A percentile compares a stretch with the other conserved stretches of the same genome.
Evolutionary conservation across 2,113 vertebrate species (phyloP).

Genomic region (Willisornis vidua): DNA sequence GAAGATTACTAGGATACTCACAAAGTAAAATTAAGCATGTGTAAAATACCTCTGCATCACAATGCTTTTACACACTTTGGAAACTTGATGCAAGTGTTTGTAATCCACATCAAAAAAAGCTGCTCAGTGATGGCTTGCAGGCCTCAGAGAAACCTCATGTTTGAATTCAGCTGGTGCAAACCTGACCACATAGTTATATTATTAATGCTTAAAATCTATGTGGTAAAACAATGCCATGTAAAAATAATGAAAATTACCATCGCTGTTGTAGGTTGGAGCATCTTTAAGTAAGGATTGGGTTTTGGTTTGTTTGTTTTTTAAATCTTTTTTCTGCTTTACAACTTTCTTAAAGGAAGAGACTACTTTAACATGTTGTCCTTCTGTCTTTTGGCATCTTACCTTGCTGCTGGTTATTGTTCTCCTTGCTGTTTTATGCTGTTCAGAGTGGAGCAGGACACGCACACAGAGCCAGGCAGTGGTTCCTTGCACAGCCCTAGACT

Average conservation of each 20-base stretch:
- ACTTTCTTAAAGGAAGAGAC: neutral
- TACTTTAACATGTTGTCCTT: neutral
- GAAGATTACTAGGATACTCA: neutral
- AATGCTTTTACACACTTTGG: neutral
- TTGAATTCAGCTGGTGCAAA: neutral
- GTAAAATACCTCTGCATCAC: neutral
- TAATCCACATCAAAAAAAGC: neutral
- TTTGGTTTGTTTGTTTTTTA: neutral
- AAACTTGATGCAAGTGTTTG: neutral
- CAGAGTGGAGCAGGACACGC: accelerated
- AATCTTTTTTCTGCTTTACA: neutral
- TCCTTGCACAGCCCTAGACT: neutral
- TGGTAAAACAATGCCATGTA: neutral
- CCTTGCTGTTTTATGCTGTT: accelerated
- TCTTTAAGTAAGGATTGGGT: neutral
- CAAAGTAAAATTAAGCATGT: neutral
- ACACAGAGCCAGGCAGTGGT: neutral
- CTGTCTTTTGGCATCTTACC: neutral
- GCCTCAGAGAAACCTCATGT: neutral
- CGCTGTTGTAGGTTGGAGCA: neutral
- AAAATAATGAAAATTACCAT: neutral
- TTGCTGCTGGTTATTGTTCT: neutral
- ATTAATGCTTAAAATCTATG: neutral
- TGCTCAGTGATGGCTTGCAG: neutral
- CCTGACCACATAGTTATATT: neutral